phyloP scores from a whole-genome alignment of 1,140 invertebrate genomes.

The Musca domestica region DNA sequence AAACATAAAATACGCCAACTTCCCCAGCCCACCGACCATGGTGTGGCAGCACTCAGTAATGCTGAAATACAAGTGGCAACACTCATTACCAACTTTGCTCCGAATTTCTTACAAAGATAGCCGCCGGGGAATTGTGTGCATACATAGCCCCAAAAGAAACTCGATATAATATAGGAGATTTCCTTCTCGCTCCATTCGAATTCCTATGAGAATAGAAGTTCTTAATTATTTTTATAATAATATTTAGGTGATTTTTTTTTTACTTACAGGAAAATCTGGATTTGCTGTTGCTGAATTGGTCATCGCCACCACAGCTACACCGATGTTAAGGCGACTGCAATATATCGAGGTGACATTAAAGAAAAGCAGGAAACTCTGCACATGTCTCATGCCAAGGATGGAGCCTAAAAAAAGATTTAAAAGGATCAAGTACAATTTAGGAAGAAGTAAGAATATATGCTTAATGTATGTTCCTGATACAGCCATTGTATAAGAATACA shows the following conservation, averaged over 20 bases:
- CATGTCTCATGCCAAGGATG: constrained; percentile 63
- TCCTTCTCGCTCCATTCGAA: constrained; percentile 57
- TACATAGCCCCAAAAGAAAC: constrained; percentile 66
- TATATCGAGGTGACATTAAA: constrained; percentile 62
- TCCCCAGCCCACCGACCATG: constrained; percentile 42
- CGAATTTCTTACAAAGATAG: constrained; percentile 64
- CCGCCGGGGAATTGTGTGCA: constrained; percentile 65
- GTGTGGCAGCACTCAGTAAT: constrained; percentile 54
- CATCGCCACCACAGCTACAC: constrained; percentile 62
- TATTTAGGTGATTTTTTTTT: neutral
- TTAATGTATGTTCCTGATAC: too few species aligned
- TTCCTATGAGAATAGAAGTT: constrained; percentile 30
- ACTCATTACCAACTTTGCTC: constrained; percentile 64
- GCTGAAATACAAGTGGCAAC: constrained; percentile 57
- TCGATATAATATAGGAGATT: constrained; percentile 61
- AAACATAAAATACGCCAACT: constrained; percentile 62
- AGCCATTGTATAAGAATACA: too few species aligned
- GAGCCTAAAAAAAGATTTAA: constrained; percentile 37
- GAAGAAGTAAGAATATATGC: too few species aligned
- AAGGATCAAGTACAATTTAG: too few species aligned
- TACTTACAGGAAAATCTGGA: constrained; percentile 46
- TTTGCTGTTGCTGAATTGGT: constrained; percentile 38
- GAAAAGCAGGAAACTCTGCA: constrained; percentile 64
- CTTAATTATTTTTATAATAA: neutral
- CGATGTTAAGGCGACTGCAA: constrained; percentile 64